These are phyloP conservation scores for Anguilla rostrata DNA, from an alignment of 2,113 vertebrate species.

Conservation along the genomic window DNA sequence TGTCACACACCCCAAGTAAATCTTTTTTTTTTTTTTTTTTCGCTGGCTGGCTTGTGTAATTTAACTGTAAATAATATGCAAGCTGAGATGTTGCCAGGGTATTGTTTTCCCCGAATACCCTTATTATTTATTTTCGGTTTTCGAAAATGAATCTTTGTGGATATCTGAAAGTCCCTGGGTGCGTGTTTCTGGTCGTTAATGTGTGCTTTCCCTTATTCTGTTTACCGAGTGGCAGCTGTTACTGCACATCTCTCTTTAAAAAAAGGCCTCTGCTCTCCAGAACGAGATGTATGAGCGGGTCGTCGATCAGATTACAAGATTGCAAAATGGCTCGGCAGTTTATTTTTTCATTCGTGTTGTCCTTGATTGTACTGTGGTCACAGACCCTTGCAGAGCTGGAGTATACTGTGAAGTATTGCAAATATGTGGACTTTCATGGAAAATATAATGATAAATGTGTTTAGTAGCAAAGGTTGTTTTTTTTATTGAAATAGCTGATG, in stretches of 20 bases:
- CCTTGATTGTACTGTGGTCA: background rate
- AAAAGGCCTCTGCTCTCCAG: background rate
- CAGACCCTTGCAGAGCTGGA: background rate
- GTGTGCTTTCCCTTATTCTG: background rate
- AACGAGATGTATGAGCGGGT: background rate
- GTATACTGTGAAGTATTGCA: background rate
- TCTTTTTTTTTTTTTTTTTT: background rate
- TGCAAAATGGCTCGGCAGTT: background rate
- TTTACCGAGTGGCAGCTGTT: background rate
- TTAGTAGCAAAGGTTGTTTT: too few species aligned
- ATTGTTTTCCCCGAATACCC: background rate
- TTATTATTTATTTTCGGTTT: background rate
- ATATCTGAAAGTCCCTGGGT: background rate
- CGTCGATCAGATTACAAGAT: background rate
- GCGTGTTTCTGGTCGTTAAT: background rate
- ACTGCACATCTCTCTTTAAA: background rate
- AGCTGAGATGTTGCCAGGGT: background rate
- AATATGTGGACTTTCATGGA: background rate
- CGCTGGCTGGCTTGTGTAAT: background rate
- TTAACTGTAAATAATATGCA: background rate
- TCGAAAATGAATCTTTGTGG: background rate
- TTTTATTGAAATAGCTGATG: too few species aligned
- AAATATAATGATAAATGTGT: too few species aligned
- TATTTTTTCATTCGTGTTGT: background rate
- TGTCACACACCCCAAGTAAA: background rate